Base-by-base conservation (phyloP, 2,113 vertebrate species). In the Anhinga anhinga region DNA sequence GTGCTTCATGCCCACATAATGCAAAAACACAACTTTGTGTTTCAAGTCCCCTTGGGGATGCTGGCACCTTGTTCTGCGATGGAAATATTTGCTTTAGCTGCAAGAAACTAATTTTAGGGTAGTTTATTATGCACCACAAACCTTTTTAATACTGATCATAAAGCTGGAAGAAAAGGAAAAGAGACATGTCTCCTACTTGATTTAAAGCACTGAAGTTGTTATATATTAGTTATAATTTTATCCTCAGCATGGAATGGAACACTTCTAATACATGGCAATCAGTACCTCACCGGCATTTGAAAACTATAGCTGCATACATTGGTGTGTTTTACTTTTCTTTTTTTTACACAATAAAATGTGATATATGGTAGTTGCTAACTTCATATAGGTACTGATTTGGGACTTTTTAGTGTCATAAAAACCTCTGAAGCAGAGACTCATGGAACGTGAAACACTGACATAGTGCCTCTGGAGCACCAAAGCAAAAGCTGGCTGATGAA, bases 331-430 rank as follows among this genome's bases (percentile, higher is more conserved):
- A 94, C 80, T 81, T 72, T 88, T 85, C 44, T 63, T 76, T 71
- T 71, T 40, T 76, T 74, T 55, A 22, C 65, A 20, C 87, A 45
- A 29, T 91, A 76, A 95, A 96, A 70, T 13, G 79, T 96, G 95
- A 95, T 96, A 77, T 94, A 90, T 83, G 79, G 80, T 66, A 84
- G 94, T 97, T 95, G 79, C 74, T 87, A 95, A 96, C 96, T 96
- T 97, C 79, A 38, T 86, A 3, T 23, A 94, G 92, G 90, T 90
- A 96, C 91, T 73, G 82, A 95, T 96, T 96, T 94, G 91, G 77
- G 88, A 95, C 87, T 89, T 97, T 94, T 88, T 90, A 73, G 55
- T 53, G 73, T 62, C 91, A 34, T 97, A 94, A 95, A 44, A 96
- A 88, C 69, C 90, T 53, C 82, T 71, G 79, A 67, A 80, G 88